phyloP scores from a whole-genome alignment of 2,113 vertebrate species.

The Percina caprodes region DNA sequence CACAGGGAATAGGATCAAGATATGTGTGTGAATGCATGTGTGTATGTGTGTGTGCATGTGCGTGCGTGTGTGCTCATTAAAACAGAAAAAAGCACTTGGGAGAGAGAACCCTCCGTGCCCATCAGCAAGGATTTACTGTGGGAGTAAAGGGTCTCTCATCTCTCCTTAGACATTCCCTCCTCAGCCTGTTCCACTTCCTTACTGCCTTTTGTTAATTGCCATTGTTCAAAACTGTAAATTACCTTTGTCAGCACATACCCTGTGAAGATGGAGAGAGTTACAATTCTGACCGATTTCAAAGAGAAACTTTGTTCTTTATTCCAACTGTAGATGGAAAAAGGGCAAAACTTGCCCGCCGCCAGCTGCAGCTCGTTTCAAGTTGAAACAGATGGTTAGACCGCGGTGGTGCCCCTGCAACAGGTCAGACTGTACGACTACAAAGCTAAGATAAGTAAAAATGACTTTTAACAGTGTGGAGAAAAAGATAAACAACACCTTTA shows the following conservation, averaged over 20 bases:
- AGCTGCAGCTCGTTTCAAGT: conserved; percentile 41
- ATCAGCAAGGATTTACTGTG: conserved; percentile 78
- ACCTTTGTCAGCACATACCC: conserved; percentile 66
- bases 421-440: conserved; percentile 35
- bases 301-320: conserved; percentile 39
- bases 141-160: conserved; percentile 74
- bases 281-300: conserved; percentile 67
- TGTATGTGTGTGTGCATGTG: conserved; percentile 23
- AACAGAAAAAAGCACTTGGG: conserved; percentile 34
- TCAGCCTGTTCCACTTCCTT: conserved; percentile 45
- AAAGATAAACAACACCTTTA: conserved; percentile 39
- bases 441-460: conserved; percentile 38
- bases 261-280: conserved; percentile 51
- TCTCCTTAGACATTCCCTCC: conserved; percentile 62
- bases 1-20: conserved; percentile 56
- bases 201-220: conserved; percentile 71
- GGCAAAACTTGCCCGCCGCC: conserved; percentile 15
- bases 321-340: conserved; percentile 34
- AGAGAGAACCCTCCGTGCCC: conserved; percentile 65
- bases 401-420: conserved; percentile 53
- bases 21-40: conserved; percentile 31
- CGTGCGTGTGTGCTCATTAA: conserved; percentile 74
- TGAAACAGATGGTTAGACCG: conserved; percentile 46
- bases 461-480: conserved; percentile 28
- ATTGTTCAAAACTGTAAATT: conserved; percentile 72